Percentiles rank a stretch among this genome's conserved stretches.
Evolutionary conservation across 2,113 vertebrate species (phyloP).

Genomic region (Hystrix brachyura): DNA sequence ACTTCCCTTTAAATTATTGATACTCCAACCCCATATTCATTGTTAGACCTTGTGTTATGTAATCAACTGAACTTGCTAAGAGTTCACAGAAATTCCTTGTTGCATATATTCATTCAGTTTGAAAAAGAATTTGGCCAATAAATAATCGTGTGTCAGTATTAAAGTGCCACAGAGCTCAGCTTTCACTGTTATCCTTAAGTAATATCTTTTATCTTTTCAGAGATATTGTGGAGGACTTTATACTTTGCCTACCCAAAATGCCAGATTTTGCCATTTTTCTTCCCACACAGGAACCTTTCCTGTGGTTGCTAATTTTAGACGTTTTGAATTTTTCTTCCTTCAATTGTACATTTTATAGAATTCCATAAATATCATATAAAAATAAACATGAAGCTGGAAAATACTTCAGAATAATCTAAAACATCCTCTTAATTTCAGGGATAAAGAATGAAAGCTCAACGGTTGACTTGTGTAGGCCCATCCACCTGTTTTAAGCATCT

Average conservation of each 20-base stretch:
- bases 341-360: constrained; percentile 35
- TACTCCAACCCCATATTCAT: neutral
- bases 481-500: neutral
- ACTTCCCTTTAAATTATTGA: neutral
- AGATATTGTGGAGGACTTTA: neutral
- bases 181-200: constrained; percentile 42
- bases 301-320: constrained; percentile 27
- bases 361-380: neutral
- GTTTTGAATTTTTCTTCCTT: constrained; percentile 19
- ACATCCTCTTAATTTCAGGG: neutral
- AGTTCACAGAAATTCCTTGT: neutral
- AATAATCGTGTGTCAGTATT: constrained; percentile 47
- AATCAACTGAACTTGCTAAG: neutral
- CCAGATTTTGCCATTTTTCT: neutral
- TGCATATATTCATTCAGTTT: constrained; percentile 28
- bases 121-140: neutral
- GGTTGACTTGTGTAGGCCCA: neutral
- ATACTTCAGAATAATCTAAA: constrained; percentile 35
- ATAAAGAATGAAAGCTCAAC: constrained; percentile 43
- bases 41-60: constrained; percentile 5
- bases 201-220: constrained; percentile 45
- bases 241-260: constrained; percentile 44
- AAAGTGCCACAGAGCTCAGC: constrained; percentile 27
- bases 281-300: constrained; percentile 48
- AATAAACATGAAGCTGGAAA: neutral